Conservation (phyloP, 2,888 invertebrate species). For the Notodonta dromedarius region DNA sequence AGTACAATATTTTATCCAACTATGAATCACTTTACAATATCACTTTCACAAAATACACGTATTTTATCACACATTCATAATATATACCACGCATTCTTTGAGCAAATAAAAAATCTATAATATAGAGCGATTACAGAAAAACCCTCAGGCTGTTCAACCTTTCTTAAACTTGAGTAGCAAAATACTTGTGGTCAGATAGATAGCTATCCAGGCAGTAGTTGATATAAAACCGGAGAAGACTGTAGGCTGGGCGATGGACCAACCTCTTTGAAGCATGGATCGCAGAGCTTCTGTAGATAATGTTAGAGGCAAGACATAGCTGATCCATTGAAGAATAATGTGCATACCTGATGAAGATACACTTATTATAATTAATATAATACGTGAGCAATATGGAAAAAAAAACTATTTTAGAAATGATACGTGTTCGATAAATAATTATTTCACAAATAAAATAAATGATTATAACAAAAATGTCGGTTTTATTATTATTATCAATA, state of each 20-base stretch:
- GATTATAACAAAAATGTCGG: too few species aligned
- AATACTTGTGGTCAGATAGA: slow-evolving; percentile 90
- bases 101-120: not conserved
- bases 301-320: slow-evolving; percentile 92
- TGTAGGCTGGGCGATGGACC: slow-evolving; percentile 87
- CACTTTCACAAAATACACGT: not conserved
- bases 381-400: not conserved
- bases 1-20: not conserved
- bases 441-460: too few species aligned
- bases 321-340: slow-evolving; percentile 87
- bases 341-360: slow-evolving; percentile 88
- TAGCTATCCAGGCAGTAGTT: slow-evolving; percentile 90
- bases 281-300: slow-evolving; percentile 94
- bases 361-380: too few species aligned
- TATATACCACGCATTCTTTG: not conserved
- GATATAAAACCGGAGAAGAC: slow-evolving; percentile 94
- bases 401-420: too few species aligned
- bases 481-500: too few species aligned
- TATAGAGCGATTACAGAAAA: too few species aligned
- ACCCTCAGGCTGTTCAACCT: slow-evolving; percentile 78
- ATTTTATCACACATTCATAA: not conserved
- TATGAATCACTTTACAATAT: not conserved
- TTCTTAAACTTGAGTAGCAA: slow-evolving; percentile 93
- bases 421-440: too few species aligned
- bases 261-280: slow-evolving; percentile 93